Evolutionary conservation across 2,113 vertebrate species (phyloP), one percentile per base, ranked within the genome.

Genomic region (Alouatta palliata): DNA sequence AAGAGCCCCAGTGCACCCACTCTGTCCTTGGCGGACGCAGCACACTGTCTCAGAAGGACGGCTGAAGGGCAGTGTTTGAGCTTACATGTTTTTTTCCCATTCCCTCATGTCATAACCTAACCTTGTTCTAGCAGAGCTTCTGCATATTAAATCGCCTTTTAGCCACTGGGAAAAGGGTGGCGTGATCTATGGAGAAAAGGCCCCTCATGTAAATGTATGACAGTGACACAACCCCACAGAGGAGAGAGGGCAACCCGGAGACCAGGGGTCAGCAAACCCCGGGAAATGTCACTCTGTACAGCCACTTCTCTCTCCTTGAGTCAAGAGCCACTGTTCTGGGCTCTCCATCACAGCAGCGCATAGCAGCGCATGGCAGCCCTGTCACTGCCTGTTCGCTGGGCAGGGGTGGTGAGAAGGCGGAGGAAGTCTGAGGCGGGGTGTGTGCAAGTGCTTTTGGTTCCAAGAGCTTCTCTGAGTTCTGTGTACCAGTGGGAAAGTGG

Each of bases 71-170:
- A 97, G 64, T 93, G 87, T 82, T 73, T 82, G 75, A 66, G 79
- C 86, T 98, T 89, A 49, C n/a, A 6, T 54, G 94, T 56, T 54
- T 87, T 17, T 86, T 83, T 47, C 8, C 66, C 87, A 87, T 90
- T 91, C 97, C 96, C 92, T 97, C 83, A 0, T 97, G 98, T 97
- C 96, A 95, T 90, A 90, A 95, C 97, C 97, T 88, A 87, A 87
- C 8, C 90, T 77, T 35, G 84, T n/a, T 37, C 89, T 27, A 68
- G 87, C 89, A 45, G 71, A 91, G 84, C 47, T 73, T 76, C 91
- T 93, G 97, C 80, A 97, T 97, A 96, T 95, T 97, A 97, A 98
- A 94, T 95, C 25, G 75, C 83, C 93, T 97, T 90, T 98, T 97
- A 97, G 96, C 93, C 23, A 52, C 91, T 1, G 30, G 89, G 84